Percentiles rank a stretch among this genome's conserved stretches.
These are phyloP conservation scores for Apistogramma diplotaenia DNA, from an alignment of 2,113 vertebrate genomes.

Conservation along the genomic window DNA sequence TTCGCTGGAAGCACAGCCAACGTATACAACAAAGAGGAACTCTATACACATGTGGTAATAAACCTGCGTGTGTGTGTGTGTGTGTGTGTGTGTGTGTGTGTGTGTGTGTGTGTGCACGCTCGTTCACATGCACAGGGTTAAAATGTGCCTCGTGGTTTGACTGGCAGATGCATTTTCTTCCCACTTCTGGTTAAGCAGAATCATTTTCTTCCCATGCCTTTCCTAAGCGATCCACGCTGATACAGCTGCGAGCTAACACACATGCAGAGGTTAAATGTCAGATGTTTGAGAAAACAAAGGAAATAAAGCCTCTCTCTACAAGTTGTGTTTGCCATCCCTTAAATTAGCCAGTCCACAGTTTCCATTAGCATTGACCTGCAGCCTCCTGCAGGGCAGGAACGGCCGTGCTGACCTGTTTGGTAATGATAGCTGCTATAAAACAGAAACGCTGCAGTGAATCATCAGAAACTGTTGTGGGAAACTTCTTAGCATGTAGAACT, in stretches of 20 bases:
- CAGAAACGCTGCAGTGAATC: neutral
- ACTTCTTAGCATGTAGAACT: neutral
- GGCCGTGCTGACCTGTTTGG: conserved; percentile 6
- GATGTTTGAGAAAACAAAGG: neutral
- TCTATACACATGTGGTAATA: conserved; percentile 88
- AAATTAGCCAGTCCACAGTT: conserved; percentile 18
- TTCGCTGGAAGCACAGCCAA: conserved; percentile 81
- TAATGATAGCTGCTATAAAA: conserved; percentile 1
- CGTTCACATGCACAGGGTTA: neutral
- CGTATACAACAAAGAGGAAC: conserved; percentile 77
- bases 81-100: too few species aligned
- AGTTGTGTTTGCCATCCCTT: neutral
- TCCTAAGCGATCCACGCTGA: conserved; percentile 4
- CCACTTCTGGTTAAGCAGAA: conserved; percentile 12
- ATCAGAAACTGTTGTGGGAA: conserved; percentile 6
- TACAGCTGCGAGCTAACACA: neutral
- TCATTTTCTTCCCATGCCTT: conserved; percentile 9
- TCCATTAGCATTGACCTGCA: conserved; percentile 13
- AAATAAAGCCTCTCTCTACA: neutral
- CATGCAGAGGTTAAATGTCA: conserved; percentile 13
- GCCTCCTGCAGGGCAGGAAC: neutral
- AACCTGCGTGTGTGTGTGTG: neutral
- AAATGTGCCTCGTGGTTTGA: conserved; percentile 38
- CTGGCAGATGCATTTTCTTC: conserved; percentile 59
- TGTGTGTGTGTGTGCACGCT: neutral